phyloP scores from a whole-genome alignment of 2,797 vertebrate genomes.

The Clarias pachynema region DNA sequence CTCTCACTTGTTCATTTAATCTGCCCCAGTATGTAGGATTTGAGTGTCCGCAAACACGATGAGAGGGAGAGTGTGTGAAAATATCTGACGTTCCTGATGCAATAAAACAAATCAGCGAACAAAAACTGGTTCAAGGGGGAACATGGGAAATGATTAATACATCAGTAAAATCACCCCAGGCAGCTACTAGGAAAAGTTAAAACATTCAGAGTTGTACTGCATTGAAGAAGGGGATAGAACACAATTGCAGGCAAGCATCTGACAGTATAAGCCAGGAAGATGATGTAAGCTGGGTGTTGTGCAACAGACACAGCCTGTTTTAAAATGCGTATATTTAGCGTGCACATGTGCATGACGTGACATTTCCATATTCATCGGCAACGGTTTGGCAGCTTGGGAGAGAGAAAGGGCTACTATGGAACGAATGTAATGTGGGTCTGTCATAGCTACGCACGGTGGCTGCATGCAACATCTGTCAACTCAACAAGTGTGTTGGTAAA shows the following conservation, averaged over 20 bases:
- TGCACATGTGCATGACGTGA: slow-evolving; percentile 28
- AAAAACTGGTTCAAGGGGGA: not conserved
- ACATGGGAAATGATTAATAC: not conserved
- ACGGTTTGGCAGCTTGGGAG: slow-evolving; percentile 11
- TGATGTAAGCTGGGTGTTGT: slow-evolving; percentile 29
- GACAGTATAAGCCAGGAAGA: slow-evolving; percentile 37
- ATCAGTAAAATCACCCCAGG: not conserved
- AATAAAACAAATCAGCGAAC: slow-evolving; percentile 20
- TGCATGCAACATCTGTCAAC: slow-evolving; percentile 42
- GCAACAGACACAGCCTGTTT: slow-evolving; percentile 13
- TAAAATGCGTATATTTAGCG: slow-evolving; percentile 27
- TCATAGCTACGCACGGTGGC: slow-evolving; percentile 1
- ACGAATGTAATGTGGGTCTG: not conserved
- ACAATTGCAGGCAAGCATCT: slow-evolving; percentile 19
- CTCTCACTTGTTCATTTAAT: not conserved
- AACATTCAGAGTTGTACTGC: not conserved
- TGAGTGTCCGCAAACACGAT: not conserved
- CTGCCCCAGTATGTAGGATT: not conserved
- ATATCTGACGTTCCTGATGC: not conserved
- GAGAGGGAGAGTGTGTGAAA: not conserved
- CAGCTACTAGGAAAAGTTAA: slow-evolving; percentile 4
- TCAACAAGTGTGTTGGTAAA: slow-evolving; percentile 47
- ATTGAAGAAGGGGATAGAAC: not conserved
- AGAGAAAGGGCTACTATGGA: slow-evolving; percentile 8
- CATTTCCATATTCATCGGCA: slow-evolving; percentile 25